These are phyloP conservation scores for Macrophya annulata DNA, from an alignment of 2,888 invertebrate species.

Conservation along the genomic window DNA sequence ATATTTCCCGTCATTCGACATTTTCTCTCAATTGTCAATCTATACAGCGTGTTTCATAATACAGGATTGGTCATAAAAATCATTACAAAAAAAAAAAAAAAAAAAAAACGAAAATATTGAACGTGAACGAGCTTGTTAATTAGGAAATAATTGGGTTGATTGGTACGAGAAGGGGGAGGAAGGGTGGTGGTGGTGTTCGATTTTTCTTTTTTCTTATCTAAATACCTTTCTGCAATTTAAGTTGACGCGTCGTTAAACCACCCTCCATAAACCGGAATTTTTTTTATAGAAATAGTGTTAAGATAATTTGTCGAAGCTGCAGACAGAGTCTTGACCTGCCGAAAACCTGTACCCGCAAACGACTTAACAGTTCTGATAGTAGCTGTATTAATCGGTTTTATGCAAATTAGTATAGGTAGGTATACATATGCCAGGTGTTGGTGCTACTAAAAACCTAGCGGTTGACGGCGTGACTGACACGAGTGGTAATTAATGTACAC, in stretches of 20 bases:
- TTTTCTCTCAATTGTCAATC: constrained; percentile 30
- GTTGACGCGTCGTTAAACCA: not conserved
- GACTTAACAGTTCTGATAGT: constrained; percentile 29
- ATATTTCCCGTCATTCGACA: not conserved
- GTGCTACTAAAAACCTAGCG: constrained; percentile 1
- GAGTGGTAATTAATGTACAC: constrained; percentile 21
- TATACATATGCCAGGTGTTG: not conserved
- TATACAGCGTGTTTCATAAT: not conserved
- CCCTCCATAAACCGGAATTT: constrained; percentile 1
- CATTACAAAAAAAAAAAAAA: not conserved
- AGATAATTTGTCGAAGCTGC: not conserved
- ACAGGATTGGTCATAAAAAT: not conserved
- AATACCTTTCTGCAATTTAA: not conserved
- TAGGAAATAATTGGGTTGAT: not conserved
- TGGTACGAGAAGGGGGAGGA: not conserved
- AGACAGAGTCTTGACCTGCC: constrained; percentile 34
- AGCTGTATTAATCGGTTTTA: constrained; percentile 44
- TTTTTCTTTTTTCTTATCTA: not conserved
- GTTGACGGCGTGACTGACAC: constrained; percentile 38
- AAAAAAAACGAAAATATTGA: not conserved
- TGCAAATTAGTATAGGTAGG: constrained; percentile 31
- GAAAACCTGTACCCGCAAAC: constrained; percentile 44
- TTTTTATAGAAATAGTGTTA: not conserved
- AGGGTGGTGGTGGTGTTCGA: too few relatives aligned
- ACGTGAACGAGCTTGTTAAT: not conserved